Percentiles rank a stretch among this genome's conserved stretches.
Conservation (phyloP, 2,797 vertebrate species). For the Phalanger gymnotis region DNA sequence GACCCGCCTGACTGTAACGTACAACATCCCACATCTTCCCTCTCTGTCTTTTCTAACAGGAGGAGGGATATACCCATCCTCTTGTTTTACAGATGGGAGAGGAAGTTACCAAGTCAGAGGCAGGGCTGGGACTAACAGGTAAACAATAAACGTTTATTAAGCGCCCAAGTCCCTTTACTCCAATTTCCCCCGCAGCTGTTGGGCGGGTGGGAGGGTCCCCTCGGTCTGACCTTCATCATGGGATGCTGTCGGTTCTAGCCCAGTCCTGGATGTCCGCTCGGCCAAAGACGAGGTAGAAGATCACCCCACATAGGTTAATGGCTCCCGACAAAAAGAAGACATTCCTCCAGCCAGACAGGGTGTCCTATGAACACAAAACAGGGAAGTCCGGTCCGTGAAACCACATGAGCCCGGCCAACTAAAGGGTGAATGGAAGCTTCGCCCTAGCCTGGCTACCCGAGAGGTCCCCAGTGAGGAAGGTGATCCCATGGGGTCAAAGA, state of each 20-base stretch:
- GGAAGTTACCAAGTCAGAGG: background rate
- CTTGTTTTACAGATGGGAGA: background rate
- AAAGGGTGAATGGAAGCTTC: background rate
- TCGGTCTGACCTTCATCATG: background rate
- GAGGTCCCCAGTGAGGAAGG: too few species aligned
- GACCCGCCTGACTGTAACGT: background rate
- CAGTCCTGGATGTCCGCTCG: conserved; percentile 86
- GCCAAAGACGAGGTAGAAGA: conserved; percentile 85
- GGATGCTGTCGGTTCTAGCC: conserved; percentile 76
- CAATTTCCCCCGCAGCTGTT: conserved; percentile 30
- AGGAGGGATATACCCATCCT: background rate
- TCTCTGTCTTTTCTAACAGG: background rate
- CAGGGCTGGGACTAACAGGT: background rate
- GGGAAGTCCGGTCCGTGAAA: background rate
- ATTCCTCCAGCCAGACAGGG: conserved; percentile 87
- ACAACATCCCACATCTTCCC: background rate
- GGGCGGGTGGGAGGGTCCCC: background rate
- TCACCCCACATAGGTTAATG: conserved; percentile 82
- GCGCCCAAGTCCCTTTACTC: background rate
- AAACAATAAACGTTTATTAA: background rate
- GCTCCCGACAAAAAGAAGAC: conserved; percentile 87
- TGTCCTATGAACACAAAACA: conserved; percentile 79
- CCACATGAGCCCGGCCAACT: rapidly evolving
- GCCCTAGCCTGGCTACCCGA: background rate
- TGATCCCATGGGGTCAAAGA: too few species aligned